Base-by-base conservation (phyloP, 2,797 vertebrate species). In the Myotis myotis region DNA sequence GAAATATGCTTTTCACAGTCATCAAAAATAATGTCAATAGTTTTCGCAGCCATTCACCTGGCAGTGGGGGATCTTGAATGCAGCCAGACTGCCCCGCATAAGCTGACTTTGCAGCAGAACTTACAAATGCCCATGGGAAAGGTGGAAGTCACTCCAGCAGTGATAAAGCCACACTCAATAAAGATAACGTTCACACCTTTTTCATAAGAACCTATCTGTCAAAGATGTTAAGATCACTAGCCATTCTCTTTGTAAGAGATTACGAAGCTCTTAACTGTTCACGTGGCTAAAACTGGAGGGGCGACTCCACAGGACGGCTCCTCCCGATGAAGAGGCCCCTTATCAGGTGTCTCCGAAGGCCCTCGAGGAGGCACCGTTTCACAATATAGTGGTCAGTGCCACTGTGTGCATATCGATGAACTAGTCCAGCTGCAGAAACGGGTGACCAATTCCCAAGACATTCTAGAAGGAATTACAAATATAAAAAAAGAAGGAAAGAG, bases 401-500 rank as follows among this genome's bases (percentile, higher is more conserved):
- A 71, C 25, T 44, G 1, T 70, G n/a, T 30, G 51, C 0, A 36
- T 23, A 64, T 5, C 53, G 33, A 25, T 41, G 17, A 49, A 47
- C 28, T 12, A 78, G 82, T 55, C 19, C 16, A 57, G 36, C 38
- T 84, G 80, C 28, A 72, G n/a, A 91, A 86, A 96, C 47, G 76
- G 55, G 41, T 57, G 91, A 79, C 8, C 33, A 81, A 94, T 80
- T 25, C 20, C 30, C 36, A 53, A 53, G 19, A 7, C 68, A 72
- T 83, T 94, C 70, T 87, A 74, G 36, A 79, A 94, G n/a, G 38
- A 94, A 57, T 75, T 72, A 62, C 72, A 93, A 95, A 93, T 13
- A 88, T 36, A 51, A 13, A 44, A 66, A 55, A 87, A 87, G 55
- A 91, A 94, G 22, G 20, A 96, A 94, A 68, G 6, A 30, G n/a